These are phyloP conservation scores for Haliaeetus leucogaster DNA, from an alignment of 2,113 vertebrate species.

Conservation along the genomic window DNA sequence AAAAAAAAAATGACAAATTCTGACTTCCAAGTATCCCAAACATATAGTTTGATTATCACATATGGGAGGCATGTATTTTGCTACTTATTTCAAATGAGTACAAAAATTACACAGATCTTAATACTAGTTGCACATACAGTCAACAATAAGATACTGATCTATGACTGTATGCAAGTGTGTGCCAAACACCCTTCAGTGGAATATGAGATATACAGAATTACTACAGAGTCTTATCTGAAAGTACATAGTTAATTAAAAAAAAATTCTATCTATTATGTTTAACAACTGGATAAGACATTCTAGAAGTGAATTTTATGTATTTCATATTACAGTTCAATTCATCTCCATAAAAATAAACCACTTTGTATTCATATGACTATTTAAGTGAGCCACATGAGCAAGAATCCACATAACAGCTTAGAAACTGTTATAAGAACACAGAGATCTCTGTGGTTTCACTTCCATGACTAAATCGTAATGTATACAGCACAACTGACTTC, in stretches of 20 bases:
- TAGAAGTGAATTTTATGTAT: neutral
- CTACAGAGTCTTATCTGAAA: neutral
- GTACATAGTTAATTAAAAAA: neutral
- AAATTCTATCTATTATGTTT: neutral
- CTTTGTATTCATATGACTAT: neutral
- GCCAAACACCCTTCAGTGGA: neutral
- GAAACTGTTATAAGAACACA: neutral
- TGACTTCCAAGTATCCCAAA: neutral
- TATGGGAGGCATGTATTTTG: neutral
- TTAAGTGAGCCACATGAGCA: neutral
- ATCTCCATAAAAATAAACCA: neutral
- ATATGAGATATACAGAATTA: neutral
- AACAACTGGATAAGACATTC: neutral
- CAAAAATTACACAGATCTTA: neutral
- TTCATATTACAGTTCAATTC: neutral
- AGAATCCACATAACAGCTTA: neutral
- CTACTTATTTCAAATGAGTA: neutral
- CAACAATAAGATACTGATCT: neutral
- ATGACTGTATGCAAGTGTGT: neutral
- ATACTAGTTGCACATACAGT: neutral
- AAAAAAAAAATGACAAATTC: neutral
- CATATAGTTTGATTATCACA: neutral
- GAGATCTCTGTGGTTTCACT: neutral
- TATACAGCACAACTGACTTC: neutral
- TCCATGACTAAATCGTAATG: neutral